Base-by-base conservation (phyloP, 2,888 invertebrate genomes). In the Gerosis bhagava region DNA sequence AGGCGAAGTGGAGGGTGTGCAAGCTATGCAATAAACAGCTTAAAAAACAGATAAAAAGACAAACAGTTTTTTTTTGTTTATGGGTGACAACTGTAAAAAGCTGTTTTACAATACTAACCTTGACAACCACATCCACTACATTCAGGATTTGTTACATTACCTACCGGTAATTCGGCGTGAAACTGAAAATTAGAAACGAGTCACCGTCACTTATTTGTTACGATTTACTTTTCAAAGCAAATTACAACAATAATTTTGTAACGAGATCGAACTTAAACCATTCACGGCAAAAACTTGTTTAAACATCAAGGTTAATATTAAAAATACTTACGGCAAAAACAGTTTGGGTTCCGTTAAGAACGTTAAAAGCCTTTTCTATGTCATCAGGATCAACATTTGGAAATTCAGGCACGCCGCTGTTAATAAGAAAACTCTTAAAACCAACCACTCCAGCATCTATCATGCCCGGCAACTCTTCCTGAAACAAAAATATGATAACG, bases 391-490 rank as follows among this genome's bases (percentile, higher is more conserved):
- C 79, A 1, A 94, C 90, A 51, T 91, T 82, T 0, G 91, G 90
- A 64, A 94, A 94, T 66, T 94, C 94, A 0, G 91, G 89, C 1
- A 92, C 87, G 2, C 93, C 92, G 47, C 92, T 92, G 29, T 92
- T 90, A 52, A 90, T 90, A 31, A 94, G 72, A 53, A 92, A 93
- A 60, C 94, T 93, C 73, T 94, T 94, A 56, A 94, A 92, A 4
- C 94, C 94, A 21, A 94, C 91, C 0, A 94, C 93, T 6, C 94
- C 94, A 16, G 90, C 91, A 2, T 81, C 66, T 1, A 93, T 75
- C 65, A 94, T 73, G 5, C 82, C 73, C 35, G 75, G 68, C 36
- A 93, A 64, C 7, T 93, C 91, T 32, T 73, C 65, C 91, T 92
- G 62, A 57, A 65, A 65, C n/a, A n/a, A n/a, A n/a, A n/a, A n/a